Conservation (phyloP, 2,113 vertebrate species). For the Tringa solitaria region DNA sequence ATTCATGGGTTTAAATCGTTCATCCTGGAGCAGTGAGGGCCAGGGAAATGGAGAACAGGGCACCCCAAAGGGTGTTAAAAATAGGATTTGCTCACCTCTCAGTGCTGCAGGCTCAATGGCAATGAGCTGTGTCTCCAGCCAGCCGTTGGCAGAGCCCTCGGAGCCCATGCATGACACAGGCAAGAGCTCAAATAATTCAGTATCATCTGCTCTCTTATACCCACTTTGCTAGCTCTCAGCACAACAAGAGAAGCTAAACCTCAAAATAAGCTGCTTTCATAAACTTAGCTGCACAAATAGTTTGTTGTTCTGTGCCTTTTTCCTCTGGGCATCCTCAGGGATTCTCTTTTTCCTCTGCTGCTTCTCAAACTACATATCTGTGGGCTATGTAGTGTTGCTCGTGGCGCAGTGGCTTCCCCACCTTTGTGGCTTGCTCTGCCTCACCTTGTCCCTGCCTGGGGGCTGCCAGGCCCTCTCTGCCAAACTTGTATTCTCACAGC, state of each 20-base stretch:
- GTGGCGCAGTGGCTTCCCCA: fast-evolving
- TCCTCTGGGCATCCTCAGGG: not conserved
- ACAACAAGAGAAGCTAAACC: not conserved
- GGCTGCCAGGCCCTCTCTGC: not conserved
- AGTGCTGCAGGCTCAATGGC: not conserved
- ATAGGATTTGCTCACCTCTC: not conserved
- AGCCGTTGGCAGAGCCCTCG: not conserved
- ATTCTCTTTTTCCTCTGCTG: not conserved
- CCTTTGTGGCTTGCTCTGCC: not conserved
- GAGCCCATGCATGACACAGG: not conserved
- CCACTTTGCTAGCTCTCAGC: not conserved
- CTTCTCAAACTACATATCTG: fast-evolving
- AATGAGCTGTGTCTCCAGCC: not conserved
- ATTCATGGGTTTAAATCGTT: not conserved
- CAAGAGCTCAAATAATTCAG: not conserved
- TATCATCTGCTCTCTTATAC: not conserved
- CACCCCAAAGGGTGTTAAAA: not conserved
- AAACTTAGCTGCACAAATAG: not conserved
- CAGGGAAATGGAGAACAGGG: fast-evolving
- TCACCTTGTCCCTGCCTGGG: fast-evolving
- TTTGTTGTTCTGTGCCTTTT: not conserved
- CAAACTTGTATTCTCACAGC: not conserved
- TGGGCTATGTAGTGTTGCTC: fast-evolving
- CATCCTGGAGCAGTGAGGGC: not conserved
- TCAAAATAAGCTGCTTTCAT: not conserved